Evolutionary conservation across 2,113 vertebrate genomes (phyloP).

Genomic region (Micronycteris hirsuta): DNA sequence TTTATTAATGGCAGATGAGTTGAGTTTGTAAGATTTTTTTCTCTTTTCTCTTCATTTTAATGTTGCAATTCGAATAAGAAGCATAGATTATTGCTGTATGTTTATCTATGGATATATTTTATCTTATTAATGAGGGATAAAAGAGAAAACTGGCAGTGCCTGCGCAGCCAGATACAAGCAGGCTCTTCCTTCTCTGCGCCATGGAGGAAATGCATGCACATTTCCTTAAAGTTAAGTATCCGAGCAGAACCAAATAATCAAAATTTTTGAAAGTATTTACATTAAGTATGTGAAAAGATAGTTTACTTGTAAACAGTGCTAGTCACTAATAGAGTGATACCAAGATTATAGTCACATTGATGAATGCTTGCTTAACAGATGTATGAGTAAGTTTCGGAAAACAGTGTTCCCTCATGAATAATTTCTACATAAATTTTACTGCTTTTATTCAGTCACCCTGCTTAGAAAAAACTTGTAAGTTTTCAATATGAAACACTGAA

Average conservation of each 20-base stretch:
- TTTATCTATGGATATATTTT: constrained; percentile 39
- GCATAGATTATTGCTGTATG: neutral
- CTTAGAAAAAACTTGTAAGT: neutral
- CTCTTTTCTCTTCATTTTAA: constrained; percentile 62
- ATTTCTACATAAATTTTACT: neutral
- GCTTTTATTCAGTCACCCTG: neutral
- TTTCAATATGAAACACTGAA: neutral
- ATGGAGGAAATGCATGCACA: neutral
- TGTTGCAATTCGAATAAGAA: constrained; percentile 37
- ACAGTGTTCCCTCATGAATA: neutral
- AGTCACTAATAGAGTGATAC: neutral
- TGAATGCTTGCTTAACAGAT: neutral
- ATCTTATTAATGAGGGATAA: constrained; percentile 22
- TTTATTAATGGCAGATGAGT: constrained; percentile 82
- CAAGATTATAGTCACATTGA: neutral
- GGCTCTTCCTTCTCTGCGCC: neutral
- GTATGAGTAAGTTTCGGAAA: neutral
- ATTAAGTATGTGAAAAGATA: neutral
- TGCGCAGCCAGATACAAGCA: neutral
- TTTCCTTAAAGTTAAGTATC: neutral
- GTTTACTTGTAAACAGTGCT: neutral
- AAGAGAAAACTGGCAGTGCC: constrained; percentile 1
- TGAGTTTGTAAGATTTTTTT: constrained; percentile 59
- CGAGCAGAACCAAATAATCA: neutral
- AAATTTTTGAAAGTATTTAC: neutral